phyloP scores from a whole-genome alignment of 1,140 invertebrate species.

The Drosophila insularis region DNA sequence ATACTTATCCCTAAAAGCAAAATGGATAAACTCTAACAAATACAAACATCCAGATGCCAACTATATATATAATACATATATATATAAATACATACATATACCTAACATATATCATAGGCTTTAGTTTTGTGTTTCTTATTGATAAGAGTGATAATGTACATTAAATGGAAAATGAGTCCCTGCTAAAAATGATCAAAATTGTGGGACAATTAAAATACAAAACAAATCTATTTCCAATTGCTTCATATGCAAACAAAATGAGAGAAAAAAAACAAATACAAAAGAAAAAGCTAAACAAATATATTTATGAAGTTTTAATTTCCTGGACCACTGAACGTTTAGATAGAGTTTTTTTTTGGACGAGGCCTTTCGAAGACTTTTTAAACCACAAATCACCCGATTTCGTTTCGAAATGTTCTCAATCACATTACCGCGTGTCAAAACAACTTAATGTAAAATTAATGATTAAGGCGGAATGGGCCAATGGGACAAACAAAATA shows the following conservation, averaged over 20 bases:
- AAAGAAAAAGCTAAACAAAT: not conserved
- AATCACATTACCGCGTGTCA: too few relatives aligned
- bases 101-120: slow-evolving; percentile 72
- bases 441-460: too few relatives aligned
- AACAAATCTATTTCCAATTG: slow-evolving; percentile 60
- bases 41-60: slow-evolving; percentile 40
- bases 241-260: slow-evolving; percentile 42
- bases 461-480: too few relatives aligned
- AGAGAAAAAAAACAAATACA: slow-evolving; percentile 12
- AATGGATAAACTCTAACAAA: not conserved
- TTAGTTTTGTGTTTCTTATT: slow-evolving; percentile 72
- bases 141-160: slow-evolving; percentile 76
- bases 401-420: too few relatives aligned
- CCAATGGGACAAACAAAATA: too few relatives aligned
- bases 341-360: too few relatives aligned
- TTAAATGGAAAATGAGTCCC: slow-evolving; percentile 52
- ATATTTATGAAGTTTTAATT: not conserved
- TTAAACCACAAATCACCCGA: too few relatives aligned
- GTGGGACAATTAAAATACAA: slow-evolving; percentile 30
- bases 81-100: slow-evolving; percentile 42
- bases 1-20: slow-evolving; percentile 26
- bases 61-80: slow-evolving; percentile 45
- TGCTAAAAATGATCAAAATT: slow-evolving; percentile 16
- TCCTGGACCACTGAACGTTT: too few relatives aligned
- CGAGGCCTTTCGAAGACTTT: too few relatives aligned